These are phyloP conservation scores for Aphaenogaster rudis DNA, from an alignment of 1,140 invertebrate species.

Conservation along the genomic window DNA sequence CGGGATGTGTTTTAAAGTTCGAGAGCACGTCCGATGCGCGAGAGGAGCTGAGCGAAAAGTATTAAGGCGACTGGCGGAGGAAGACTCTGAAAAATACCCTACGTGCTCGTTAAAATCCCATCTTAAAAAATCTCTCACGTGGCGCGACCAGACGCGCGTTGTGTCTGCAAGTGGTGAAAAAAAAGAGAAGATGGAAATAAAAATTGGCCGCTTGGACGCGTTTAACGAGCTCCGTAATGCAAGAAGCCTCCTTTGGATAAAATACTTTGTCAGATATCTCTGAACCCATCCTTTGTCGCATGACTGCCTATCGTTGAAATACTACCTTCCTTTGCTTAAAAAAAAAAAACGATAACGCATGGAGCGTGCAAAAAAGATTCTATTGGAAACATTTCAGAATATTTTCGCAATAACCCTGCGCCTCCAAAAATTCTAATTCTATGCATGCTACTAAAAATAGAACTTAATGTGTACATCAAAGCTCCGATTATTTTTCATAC, in stretches of 20 bases:
- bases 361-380: not conserved
- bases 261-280: not conserved
- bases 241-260: not conserved
- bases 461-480: not conserved
- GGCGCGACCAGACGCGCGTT: conserved; percentile 41
- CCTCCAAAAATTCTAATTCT: not conserved
- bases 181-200: conserved; percentile 14
- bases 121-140: conserved; percentile 59
- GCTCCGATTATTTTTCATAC: not conserved
- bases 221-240: conserved; percentile 38
- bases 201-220: conserved; percentile 23
- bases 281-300: not conserved
- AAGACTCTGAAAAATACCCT: conserved; percentile 52
- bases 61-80: conserved; percentile 44
- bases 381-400: not conserved
- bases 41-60: conserved; percentile 42
- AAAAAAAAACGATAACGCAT: not conserved
- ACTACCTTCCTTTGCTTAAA: too few species aligned
- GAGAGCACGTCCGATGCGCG: conserved; percentile 48
- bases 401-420: not conserved
- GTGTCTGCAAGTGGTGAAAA: not conserved
- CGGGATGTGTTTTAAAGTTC: conserved; percentile 51
- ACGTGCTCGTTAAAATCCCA: conserved; percentile 60
- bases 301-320: not conserved
- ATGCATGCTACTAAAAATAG: not conserved